Evolutionary conservation across 2,797 vertebrate species (phyloP), one percentile per base, ranked within the genome.

Genomic region (Phoeniculus purpureus): DNA sequence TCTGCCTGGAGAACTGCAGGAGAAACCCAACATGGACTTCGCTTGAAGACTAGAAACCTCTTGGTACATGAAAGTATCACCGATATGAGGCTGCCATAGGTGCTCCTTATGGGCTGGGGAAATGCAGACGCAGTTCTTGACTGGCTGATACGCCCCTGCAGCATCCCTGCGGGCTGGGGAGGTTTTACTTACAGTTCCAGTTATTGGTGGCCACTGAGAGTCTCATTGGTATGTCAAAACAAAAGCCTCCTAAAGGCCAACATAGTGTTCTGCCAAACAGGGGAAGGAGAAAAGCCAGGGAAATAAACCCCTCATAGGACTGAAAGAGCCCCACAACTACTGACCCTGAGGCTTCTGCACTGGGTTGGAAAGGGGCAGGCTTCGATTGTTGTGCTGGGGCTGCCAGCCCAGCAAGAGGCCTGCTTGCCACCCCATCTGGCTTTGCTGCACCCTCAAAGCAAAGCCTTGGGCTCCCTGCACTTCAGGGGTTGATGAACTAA

Each of bases 161-260:
- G 52, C 21, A 22, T 29, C 7, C 0, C 29, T 32, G 14, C 32
- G 3, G 2, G 34, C 73, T 56, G 34, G 15, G 6, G 1, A 2
- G 20, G 19, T 18, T 43, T 34, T 6, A 43, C 32, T 37, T 26
- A 16, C 0, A 47, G 18, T 40, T 65, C 37, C 31, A 7, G 29
- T 15, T 78, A 59, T 50, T 12, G 20, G 34, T n/a, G 22, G 23
- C 34, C 66, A 20, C 66, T 8, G 21, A 29, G 22, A 37, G 12
- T 47, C 43, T 76, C 55, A 31, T 32, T 21, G 1, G 4, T 58
- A 26, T 2, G 4, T 19, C 29, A 50, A 47, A 58, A 22, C 25
- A 26, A 26, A 52, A 52, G 21, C 51, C 34, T 64, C 34, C 55
- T 26, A 29, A 85, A 55, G 10, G 5, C 31, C 47, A n/a, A 47